phyloP scores from a whole-genome alignment of 1,140 invertebrate genomes.

The Kradibia gibbosae region DNA sequence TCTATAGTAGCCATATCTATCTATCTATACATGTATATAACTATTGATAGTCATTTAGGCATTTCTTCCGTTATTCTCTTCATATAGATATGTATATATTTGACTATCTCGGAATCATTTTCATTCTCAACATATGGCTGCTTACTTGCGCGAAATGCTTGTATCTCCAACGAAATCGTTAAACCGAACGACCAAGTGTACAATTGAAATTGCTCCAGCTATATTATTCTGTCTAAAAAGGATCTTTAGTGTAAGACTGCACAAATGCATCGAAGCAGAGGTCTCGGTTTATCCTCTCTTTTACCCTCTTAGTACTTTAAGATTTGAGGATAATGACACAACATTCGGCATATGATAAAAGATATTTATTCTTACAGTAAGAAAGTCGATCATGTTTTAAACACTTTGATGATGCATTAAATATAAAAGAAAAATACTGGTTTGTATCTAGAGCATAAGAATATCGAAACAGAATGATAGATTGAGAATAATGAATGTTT shows the following conservation, averaged over 20 bases:
- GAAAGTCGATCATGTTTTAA: constrained; percentile 42
- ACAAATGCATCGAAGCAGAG: not conserved
- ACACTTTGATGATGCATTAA: constrained; percentile 23
- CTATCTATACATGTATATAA: not conserved
- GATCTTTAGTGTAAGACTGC: constrained; percentile 8
- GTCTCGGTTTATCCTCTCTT: not conserved
- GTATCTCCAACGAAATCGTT: constrained; percentile 55
- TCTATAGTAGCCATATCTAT: constrained; percentile 49
- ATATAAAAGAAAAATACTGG: constrained; percentile 12
- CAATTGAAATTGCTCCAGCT: constrained; percentile 58
- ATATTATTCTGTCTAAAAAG: constrained; percentile 54
- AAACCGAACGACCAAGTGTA: constrained; percentile 55
- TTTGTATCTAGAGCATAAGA: constrained; percentile 12
- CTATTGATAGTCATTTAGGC: not conserved
- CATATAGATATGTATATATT: not conserved
- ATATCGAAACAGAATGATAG: not conserved
- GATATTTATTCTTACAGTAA: constrained; percentile 34
- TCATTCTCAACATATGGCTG: not conserved
- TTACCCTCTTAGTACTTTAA: not conserved
- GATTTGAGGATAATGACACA: not conserved
- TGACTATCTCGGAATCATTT: not conserved
- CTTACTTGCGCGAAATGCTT: constrained; percentile 23
- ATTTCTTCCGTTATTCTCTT: not conserved
- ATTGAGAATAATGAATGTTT: constrained; percentile 16
- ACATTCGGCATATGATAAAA: constrained; percentile 39